Evolutionary conservation across 2,113 vertebrate genomes (phyloP), one percentile per base, ranked within the genome.

Genomic region (Spea bombifrons): DNA sequence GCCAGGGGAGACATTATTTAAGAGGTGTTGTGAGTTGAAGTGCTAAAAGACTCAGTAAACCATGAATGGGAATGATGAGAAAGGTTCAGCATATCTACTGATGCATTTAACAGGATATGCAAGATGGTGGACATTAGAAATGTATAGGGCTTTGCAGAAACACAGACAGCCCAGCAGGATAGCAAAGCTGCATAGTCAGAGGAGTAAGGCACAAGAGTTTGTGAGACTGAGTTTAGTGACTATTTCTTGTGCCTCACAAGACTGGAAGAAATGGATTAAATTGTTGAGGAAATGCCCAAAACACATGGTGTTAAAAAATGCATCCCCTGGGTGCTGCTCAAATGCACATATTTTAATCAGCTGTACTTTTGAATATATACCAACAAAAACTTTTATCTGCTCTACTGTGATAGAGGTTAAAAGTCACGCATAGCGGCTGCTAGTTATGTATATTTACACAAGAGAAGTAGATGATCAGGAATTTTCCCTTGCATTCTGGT

Each of bases 401-500:
- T 30, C 30, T 30, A 30, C 30, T 13, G 15, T 9, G 8, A 1
- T 9, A 59, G 55, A 59, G 55, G 6, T 59, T 59, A 59, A 59
- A 8, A 59, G 55, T 13, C 55, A 8, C 5, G 55, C 55, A 66
- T 44, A 45, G 63, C 49, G 4, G 7, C 49, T 53, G 43, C 4
- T 5, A 57, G 30, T 15, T 57, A 72, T 72, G 53, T 45, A 45
- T 61, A 59, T 61, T 59, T 73, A 16, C 67, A 69, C 67, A 59
- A 59, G 30, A 73, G 30, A 57, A n/a, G 8, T 4, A 59, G 8
- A n/a, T 59, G 53, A 46, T 6, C 0, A 59, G 53, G 71, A 61
- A 73, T 73, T 55, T 73, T 59, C 43, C 71, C 71, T 47, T 73
- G 12, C 70, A 72, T 55, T 73, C 30, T 73, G 4, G 52, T 57